Conservation (phyloP, 2,113 vertebrate species). For the Caretta caretta region DNA sequence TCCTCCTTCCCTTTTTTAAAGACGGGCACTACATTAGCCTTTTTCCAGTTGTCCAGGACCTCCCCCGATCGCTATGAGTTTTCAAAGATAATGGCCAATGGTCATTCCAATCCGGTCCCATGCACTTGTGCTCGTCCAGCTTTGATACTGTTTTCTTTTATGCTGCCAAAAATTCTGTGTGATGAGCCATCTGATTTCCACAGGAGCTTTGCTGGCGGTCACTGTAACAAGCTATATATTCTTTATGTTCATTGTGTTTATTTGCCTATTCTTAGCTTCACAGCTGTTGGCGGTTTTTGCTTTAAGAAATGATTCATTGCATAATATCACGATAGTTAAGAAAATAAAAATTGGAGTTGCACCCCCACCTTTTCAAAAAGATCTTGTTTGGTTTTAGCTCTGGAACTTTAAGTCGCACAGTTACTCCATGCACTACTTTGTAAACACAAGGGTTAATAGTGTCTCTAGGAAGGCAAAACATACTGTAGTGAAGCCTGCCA, state of each 20-base stretch:
- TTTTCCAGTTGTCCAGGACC: too few relatives aligned
- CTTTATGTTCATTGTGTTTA: slow-evolving; percentile 9
- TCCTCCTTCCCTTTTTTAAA: too few relatives aligned
- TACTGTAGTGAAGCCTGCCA: not conserved
- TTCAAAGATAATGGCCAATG: too few relatives aligned
- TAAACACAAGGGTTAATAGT: not conserved
- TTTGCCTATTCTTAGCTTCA: slow-evolving; percentile 10
- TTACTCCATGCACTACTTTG: not conserved
- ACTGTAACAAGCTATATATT: not conserved
- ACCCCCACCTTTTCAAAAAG: not conserved
- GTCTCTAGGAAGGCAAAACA: not conserved
- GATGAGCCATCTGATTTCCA: not conserved
- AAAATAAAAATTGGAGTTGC: not conserved
- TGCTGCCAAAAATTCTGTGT: not conserved
- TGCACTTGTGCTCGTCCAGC: too few relatives aligned
- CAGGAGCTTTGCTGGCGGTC: not conserved
- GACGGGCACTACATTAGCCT: too few relatives aligned
- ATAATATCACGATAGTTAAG: not conserved
- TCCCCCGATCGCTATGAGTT: too few relatives aligned
- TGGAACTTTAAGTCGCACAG: not conserved
- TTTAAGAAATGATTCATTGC: not conserved
- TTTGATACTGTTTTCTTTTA: slow-evolving; percentile 3
- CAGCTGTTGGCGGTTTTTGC: not conserved
- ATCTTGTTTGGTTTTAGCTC: not conserved
- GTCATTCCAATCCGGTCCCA: too few relatives aligned